These are phyloP conservation scores for Aphaenogaster floridana DNA, from an alignment of 1,140 invertebrate genomes.

Conservation along the genomic window DNA sequence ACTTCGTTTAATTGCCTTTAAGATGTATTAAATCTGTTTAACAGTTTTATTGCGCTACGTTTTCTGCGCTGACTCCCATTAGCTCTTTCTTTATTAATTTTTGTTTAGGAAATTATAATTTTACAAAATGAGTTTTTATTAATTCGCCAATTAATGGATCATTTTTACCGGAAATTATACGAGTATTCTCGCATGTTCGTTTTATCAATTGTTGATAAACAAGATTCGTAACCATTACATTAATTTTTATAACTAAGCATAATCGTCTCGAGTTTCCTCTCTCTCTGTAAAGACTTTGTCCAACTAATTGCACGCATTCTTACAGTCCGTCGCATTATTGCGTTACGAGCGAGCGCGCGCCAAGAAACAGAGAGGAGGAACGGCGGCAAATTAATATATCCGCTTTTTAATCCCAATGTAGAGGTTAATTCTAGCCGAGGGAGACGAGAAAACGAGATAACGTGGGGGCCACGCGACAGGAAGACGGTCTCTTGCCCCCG, in stretches of 20 bases:
- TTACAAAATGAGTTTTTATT: background rate
- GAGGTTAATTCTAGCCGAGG: conserved; percentile 83
- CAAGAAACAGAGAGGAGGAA: conserved; percentile 53
- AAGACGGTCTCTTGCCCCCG: conserved; percentile 76
- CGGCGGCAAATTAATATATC: conserved; percentile 85
- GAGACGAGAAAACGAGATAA: conserved; percentile 84
- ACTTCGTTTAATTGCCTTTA: no score
- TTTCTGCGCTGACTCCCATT: no score
- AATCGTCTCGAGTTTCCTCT: conserved; percentile 32
- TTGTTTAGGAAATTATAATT: background rate
- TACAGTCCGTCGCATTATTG: conserved; percentile 14
- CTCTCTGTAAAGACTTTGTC: background rate
- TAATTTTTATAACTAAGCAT: conserved; percentile 10
- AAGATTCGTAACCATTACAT: background rate
- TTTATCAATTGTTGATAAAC: background rate
- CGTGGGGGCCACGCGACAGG: conserved; percentile 85
- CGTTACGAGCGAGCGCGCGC: conserved; percentile 49
- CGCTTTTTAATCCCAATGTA: conserved; percentile 87
- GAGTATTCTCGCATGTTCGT: background rate
- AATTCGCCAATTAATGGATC: background rate
- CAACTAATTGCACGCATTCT: conserved; percentile 51
- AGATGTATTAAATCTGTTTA: no score
- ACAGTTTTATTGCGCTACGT: no score
- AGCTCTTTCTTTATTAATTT: no score
- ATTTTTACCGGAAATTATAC: background rate